Base-by-base conservation (phyloP, 2,888 invertebrate genomes). In the Phania funesta region DNA sequence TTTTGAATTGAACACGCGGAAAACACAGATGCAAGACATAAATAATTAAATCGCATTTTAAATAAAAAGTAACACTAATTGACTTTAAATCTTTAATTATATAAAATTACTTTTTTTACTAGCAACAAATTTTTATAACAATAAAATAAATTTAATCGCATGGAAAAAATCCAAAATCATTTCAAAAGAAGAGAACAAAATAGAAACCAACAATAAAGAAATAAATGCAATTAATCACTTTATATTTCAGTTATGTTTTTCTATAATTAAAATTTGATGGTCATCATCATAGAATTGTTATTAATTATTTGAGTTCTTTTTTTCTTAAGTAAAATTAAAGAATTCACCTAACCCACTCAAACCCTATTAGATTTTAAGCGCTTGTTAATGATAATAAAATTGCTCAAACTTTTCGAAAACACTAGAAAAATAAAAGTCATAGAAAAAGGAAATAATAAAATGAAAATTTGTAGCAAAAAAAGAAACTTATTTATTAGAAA, bases 161-260 rank as follows among this genome's bases (percentile, higher is more conserved):
- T 1, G n/a, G 20, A 20, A 26, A 73, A 38, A 26, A 58, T 16
- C 18, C 9, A 18, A 26, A 29, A 67, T 67, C 56, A 84, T 84
- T 85, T 83, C 81, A 84, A 82, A 86, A 73, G 75, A 52, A 24
- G 1, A 26, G 24, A 22, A 48, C 11, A n/a, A 60, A 11, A 38
- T 18, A 35, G 38, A 20, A n/a, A 54, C n/a, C 24, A 4, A 46
- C 26, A 32, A 44, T 29, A 24, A 32, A 18, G 11, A 29, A 8
- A 35, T 64, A 18, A 44, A 54, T n/a, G 38, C 20, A 52, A 44
- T 29, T 26, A 41, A 60, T 60, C 35, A 60, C 35, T 38, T 58
- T 35, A 18, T 18, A 22, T 18, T 46, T 9, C 11, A n/a, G 11
- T 13, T 38, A 32, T 18, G 22, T 13, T 71, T 16, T 54, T 32